A percentile compares a stretch with the other conserved stretches of the same genome.
Evolutionary conservation across 2,113 vertebrate species (phyloP).

Genomic region (Asarcornis scutulata): DNA sequence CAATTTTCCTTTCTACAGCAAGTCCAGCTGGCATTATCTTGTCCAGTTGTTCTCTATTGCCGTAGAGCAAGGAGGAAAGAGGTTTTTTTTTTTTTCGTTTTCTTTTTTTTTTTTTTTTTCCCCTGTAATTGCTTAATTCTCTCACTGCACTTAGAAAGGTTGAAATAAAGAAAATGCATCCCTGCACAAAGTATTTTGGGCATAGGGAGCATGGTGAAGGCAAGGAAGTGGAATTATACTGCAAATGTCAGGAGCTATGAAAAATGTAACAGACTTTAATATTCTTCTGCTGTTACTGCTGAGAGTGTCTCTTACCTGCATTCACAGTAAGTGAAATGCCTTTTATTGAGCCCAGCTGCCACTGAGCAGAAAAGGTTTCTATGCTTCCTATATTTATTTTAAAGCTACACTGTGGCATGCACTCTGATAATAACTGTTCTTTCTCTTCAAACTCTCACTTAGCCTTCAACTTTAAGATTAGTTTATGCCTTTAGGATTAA

Average conservation of each 20-base stretch:
- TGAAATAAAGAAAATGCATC: conserved; percentile 24
- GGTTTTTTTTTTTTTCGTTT: neutral
- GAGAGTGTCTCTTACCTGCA: conserved; percentile 48
- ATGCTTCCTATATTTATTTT: conserved; percentile 5
- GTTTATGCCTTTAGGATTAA: neutral
- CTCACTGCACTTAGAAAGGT: neutral
- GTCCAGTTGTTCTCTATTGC: neutral
- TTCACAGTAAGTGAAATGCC: conserved; percentile 21
- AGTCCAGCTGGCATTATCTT: neutral
- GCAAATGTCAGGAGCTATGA: conserved; percentile 61
- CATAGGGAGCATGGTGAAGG: neutral
- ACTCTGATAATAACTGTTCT: neutral
- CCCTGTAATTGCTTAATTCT: neutral
- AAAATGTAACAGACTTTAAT: conserved; percentile 68
- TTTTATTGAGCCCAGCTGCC: neutral
- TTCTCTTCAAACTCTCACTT: neutral
- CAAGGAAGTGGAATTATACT: conserved; percentile 55
- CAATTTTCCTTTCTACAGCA: accelerated
- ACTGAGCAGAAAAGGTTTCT: conserved; percentile 26
- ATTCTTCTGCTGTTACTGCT: conserved; percentile 55
- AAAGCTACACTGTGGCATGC: neutral
- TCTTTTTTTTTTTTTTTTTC: too few relatives aligned
- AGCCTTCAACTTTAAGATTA: neutral
- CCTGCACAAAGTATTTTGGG: neutral
- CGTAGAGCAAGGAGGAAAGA: neutral